Base-by-base conservation (phyloP, 2,113 vertebrate species). In the Macquaria ambigua region DNA sequence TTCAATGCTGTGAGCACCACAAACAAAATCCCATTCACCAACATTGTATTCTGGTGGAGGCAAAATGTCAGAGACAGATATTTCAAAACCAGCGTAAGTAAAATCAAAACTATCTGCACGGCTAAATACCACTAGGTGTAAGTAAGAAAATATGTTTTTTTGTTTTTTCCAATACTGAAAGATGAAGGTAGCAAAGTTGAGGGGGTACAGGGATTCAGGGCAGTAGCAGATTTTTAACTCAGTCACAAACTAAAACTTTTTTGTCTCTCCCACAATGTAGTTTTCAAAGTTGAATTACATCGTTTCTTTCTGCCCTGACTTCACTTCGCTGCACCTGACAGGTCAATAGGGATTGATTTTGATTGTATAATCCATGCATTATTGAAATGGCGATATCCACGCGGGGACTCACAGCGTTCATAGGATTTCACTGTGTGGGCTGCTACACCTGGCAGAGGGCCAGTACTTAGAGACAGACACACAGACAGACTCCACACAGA, bases 341-440 rank as follows among this genome's bases (percentile, higher is more conserved):
- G 81, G 84, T 85, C 84, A 85, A 63, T 59, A 62, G 41, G 71
- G 69, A 88, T 87, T 77, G 91, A 77, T 87, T 86, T 84, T 75
- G 81, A 88, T 81, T 52, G 66, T 81, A 82, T 86, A 88, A 87
- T 88, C 78, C 66, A 85, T 85, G 76, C 66, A 82, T 91, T 85
- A 87, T 70, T 92, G 86, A 92, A 90, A 90, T 82, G 80, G 79
- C 6, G 79, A 82, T 89, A 92, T 82, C 79, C 90, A 83, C 69
- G 18, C 14, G 61, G 87, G 90, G 90, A 87, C 63, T 46, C 12
- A 3, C 69, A 74, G 70, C 83, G n/a, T 71, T 93, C 50, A 25
- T 76, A 85, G 83, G 79, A 71, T 90, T 92, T 90, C 85, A 87
- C 39, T 79, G 81, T 82, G 89, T 93, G 88, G 87, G 90, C 79